Evolutionary conservation across 2,888 invertebrate genomes (phyloP).

Genomic region (Xylota sylvarum): DNA sequence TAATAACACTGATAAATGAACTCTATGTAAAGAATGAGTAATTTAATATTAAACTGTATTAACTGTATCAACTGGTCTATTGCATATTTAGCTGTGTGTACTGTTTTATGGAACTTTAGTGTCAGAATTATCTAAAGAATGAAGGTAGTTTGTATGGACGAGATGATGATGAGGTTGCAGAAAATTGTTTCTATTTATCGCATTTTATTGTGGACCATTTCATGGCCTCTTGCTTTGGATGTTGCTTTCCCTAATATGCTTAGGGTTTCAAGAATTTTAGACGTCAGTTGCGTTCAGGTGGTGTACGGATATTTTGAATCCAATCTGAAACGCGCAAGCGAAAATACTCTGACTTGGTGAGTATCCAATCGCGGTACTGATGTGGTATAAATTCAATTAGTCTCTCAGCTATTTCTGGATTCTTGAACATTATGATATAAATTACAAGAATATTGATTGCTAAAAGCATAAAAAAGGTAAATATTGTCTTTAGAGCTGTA

Average conservation of each 20-base stretch:
- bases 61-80: constrained; percentile 71
- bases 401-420: constrained; percentile 83
- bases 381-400: constrained; percentile 83
- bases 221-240: constrained; percentile 59
- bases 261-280: constrained; percentile 83
- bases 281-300: constrained; percentile 83
- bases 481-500: constrained; percentile 81
- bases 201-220: constrained; percentile 65
- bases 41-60: constrained; percentile 59
- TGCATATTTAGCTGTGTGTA: constrained; percentile 64
- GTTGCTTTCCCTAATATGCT: constrained; percentile 74
- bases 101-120: constrained; percentile 72
- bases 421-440: constrained; percentile 84
- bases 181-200: constrained; percentile 74
- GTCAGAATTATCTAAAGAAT: constrained; percentile 69
- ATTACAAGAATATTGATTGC: constrained; percentile 82
- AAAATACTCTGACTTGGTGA: constrained; percentile 83
- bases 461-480: constrained; percentile 82
- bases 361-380: constrained; percentile 83
- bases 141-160: constrained; percentile 67
- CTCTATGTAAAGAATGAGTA: constrained; percentile 60
- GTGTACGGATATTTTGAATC: constrained; percentile 83
- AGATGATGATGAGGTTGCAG: constrained; percentile 51
- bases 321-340: constrained; percentile 83
- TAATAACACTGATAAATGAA: constrained; percentile 72